Evolutionary conservation across 2,113 vertebrate species (phyloP), one percentile per base, ranked within the genome.

Genomic region (Dasypus novemcinctus): DNA sequence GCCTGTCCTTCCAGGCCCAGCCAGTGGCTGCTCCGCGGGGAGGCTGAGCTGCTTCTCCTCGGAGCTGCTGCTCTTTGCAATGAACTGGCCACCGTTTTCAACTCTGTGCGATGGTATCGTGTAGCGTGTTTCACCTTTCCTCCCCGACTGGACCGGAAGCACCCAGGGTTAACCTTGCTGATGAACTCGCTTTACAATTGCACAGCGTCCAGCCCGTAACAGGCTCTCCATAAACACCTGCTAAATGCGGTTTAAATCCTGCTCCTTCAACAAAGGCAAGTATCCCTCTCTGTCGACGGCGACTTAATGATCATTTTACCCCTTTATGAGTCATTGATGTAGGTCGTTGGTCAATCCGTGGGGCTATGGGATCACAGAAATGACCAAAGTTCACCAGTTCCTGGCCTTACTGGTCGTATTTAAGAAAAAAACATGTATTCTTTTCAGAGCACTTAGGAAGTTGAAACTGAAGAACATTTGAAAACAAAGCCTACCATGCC

Each of bases 61-160:
- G 41, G 23, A 29, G 41, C 25, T 1, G 49, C 10, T 33, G 18
- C 10, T 10, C 36, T 46, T 13, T 4, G 1, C 18, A 17, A 5
- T 4, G n/a, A 15, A 33, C 61, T 7, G 31, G 20, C 5, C 20
- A 7, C 68, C 1, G 57, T 27, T 49, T 72, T 46, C 33, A 12
- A 7, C 21, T 2, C 9, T 0, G 3, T 8, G 18, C 0, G 29
- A 15, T 23, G 1, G 17, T 41, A 46, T n/a, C n/a, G n/a, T 25
- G n/a, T 5, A 9, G n/a, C n/a, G 4, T 1, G 7, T 8, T n/a
- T 68, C 36, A 4, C 13, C 13, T 18, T 29, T 4, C 66, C 29
- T 10, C 5, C 23, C n/a, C 23, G 59, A 1, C 15, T 29, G 2
- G 12, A 3, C 36, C 15, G 7, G 43, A 46, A 36, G n/a, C 4